These are phyloP conservation scores for Tipula confusa DNA, from an alignment of 2,888 invertebrate genomes.

Conservation along the genomic window DNA sequence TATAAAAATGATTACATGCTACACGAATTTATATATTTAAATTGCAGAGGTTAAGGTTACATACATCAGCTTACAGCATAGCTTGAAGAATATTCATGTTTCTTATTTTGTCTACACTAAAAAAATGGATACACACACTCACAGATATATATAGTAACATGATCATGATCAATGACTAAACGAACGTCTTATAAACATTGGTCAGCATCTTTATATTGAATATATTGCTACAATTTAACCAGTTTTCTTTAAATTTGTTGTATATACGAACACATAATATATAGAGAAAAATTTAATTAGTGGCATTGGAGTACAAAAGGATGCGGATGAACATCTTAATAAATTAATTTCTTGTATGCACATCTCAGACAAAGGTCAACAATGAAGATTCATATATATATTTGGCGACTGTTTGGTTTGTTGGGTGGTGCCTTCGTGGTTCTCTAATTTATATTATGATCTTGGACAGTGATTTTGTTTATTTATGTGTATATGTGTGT, in stretches of 20 bases:
- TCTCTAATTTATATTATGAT: not conserved
- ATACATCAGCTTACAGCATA: not conserved
- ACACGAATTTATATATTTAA: not conserved
- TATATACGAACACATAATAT: not conserved
- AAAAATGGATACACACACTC: not conserved
- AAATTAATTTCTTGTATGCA: not conserved
- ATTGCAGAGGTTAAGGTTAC: not conserved
- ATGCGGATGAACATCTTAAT: not conserved
- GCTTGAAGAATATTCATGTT: not conserved
- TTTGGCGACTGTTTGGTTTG: not conserved
- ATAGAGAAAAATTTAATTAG: not conserved
- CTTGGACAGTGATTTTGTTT: not conserved
- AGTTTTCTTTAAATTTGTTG: not conserved
- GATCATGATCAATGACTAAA: constrained; percentile 16
- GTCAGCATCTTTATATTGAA: not conserved
- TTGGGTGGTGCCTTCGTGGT: not conserved
- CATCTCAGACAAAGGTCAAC: not conserved
- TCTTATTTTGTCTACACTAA: not conserved
- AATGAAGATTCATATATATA: not conserved
- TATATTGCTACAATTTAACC: not conserved
- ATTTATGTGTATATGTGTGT: not conserved
- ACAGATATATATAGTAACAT: not conserved
- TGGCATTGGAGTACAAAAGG: not conserved
- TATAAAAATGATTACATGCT: not conserved
- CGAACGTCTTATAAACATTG: not conserved